Percentiles rank a stretch among this genome's conserved stretches.
These are phyloP conservation scores for Piscicola geometra DNA, from an alignment of 2,888 invertebrate genomes.

Conservation along the genomic window DNA sequence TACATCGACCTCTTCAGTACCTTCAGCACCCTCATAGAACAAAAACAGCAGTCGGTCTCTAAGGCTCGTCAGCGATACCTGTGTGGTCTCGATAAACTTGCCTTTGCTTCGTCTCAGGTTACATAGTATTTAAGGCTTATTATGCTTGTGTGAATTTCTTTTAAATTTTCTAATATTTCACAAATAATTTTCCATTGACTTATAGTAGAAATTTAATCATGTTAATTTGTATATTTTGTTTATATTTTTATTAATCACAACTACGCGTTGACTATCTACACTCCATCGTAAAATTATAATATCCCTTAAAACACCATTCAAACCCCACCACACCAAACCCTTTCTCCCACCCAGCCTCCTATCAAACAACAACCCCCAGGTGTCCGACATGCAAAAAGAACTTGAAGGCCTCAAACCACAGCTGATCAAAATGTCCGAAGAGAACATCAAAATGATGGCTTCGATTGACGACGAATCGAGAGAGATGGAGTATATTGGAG, in stretches of 20 bases:
- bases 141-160: too few species aligned
- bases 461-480: constrained; percentile 70
- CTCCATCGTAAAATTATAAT: neutral
- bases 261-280: too few species aligned
- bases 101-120: constrained; percentile 70
- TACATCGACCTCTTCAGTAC: constrained; percentile 76
- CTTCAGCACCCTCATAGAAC: constrained; percentile 67
- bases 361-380: constrained; percentile 54
- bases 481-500: constrained; percentile 67
- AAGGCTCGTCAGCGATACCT: constrained; percentile 64
- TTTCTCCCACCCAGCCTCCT: neutral
- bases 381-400: constrained; percentile 71
- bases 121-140: too few species aligned
- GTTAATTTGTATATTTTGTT: too few species aligned
- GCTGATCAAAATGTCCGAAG: constrained; percentile 68
- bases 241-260: too few species aligned
- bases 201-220: too few species aligned
- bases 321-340: neutral
- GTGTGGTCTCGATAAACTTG: constrained; percentile 71
- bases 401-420: constrained; percentile 71
- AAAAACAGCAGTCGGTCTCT: constrained; percentile 69
- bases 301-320: too few species aligned
- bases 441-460: constrained; percentile 70
- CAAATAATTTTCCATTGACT: too few species aligned
- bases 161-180: too few species aligned